Base-by-base conservation (phyloP, 2,797 vertebrate genomes). In the Diplodus puntazzo region DNA sequence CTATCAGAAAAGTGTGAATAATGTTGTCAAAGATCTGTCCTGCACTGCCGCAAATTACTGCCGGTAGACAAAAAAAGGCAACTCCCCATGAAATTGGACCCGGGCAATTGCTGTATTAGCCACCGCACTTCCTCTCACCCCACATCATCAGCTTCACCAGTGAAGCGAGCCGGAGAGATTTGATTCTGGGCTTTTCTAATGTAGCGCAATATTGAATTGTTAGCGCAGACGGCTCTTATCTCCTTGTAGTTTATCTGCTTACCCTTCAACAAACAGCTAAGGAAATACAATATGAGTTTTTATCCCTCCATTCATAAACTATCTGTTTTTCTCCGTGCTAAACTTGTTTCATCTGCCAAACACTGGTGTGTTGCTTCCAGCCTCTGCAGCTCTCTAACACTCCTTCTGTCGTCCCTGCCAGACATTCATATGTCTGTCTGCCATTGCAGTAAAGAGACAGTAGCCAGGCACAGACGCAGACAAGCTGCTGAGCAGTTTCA, bases 371-470 rank as follows among this genome's bases (percentile, higher is more conserved):
- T 76, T 10, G 16, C 61, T 83, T 81, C 68, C 81, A 83, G 75
- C 76, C 68, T 70, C 59, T 69, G 68, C 46, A 39, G 59, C 80
- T 54, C 70, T 78, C 63, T 14, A 61, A 78, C 62, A 21, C 80
- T 89, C 68, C 77, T 73, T 80, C 68, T 86, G 71, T 75, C 64
- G 52, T 48, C 68, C 50, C 65, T 81, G 77, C 85, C 80, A 88
- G 81, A 81, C 67, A 45, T 63, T 90, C 72, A 80, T 67, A 69
- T 76, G 80, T 76, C 78, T 76, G 80, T 76, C 78, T 89, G 83
- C 82, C 55, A 69, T 75, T 81, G 75, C 88, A 75, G 75, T 69
- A 81, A 79, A 81, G 88, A 83, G 80, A 79, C 79, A 89, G 85
- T 78, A 77, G 74, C 82, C 77, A 75, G 77, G 80, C 75, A 80